Base-by-base conservation (phyloP, 1,140 invertebrate species). In the Aleiodes sp. region DNA sequence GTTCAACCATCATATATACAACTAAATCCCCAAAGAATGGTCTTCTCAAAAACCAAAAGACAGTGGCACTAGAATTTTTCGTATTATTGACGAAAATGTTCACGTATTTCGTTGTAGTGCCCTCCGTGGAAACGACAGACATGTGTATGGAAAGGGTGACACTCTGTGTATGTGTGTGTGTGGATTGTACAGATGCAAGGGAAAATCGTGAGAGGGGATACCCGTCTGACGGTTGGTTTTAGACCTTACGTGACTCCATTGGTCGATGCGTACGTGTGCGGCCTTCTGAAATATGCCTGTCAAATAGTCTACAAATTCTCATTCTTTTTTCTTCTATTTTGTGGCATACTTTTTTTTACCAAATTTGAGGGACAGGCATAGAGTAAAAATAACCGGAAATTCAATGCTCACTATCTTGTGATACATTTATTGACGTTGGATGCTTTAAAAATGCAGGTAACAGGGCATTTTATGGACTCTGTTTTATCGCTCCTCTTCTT, bases 261-360 rank as follows among this genome's bases (percentile, higher is more conserved):
- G 56, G 59, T 67, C 12, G 66, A 33, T 67, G 64, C 46, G 65
- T 71, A 71, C 70, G 70, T 71, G 70, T 65, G 33, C 61, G 29
- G 70, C 65, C 65, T 71, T 65, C 65, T 52, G 65, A 71, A 71
- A 60, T 71, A 43, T 62, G 66, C 65, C 66, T 71, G 70, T 71
- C 70, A 67, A 71, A 68, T 46, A 62, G 62, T 71, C 60, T 52
- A 24, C 21, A 52, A 52, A 4, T 60, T 65, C 16, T 63, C 19
- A 12, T 37, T 24, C 9, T 56, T 41, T 46, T 56, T 66, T 37
- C 26, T 43, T 65, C 16, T 28, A 12, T 4, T 24, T 46, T 29
- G 62, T 43, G 21, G 62, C 56, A 43, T 68, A 31, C 16, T 52
- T 21, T 52, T 52, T 52, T 21, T 4, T 21, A 10, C 26, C 1